Percentiles rank a stretch among this genome's conserved stretches.
phyloP scores from a whole-genome alignment of 2,888 invertebrate genomes.

The Sussaba pulchella region DNA sequence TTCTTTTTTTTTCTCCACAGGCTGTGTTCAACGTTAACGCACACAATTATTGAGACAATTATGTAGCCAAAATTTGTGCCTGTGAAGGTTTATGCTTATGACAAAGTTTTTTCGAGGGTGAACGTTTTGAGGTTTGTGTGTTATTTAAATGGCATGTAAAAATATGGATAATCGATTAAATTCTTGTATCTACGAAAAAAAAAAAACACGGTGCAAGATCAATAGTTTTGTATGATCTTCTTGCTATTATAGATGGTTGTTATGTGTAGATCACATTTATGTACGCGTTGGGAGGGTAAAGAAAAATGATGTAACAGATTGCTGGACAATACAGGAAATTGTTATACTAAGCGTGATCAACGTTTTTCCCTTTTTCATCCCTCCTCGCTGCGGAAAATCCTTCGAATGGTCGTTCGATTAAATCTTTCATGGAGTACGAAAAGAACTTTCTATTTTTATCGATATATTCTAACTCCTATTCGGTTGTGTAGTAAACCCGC shows the following conservation, averaged over 20 bases:
- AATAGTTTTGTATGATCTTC: conserved; percentile 62
- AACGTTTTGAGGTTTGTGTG: conserved; percentile 20
- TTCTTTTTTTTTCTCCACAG: neutral
- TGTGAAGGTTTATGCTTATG: neutral
- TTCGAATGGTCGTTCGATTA: too few relatives aligned
- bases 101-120: neutral
- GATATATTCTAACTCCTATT: too few relatives aligned
- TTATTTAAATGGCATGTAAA: conserved; percentile 40
- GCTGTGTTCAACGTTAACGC: conserved; percentile 1
- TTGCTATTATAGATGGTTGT: conserved; percentile 70
- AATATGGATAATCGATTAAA: conserved; percentile 41
- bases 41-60: conserved; percentile 39
- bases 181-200: conserved; percentile 54
- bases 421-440: too few relatives aligned
- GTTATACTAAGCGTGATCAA: conserved; percentile 26
- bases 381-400: too few relatives aligned
- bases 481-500: too few relatives aligned
- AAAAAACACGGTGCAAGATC: conserved; percentile 14
- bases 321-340: conserved; percentile 69
- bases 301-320: conserved; percentile 64
- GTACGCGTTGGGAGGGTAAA: conserved; percentile 63
- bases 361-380: neutral
- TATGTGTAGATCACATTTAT: conserved; percentile 80
- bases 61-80: conserved; percentile 45
- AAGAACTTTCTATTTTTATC: too few relatives aligned